Evolutionary conservation across 2,113 vertebrate species (phyloP).

Genomic region (Triplophysa rosa): DNA sequence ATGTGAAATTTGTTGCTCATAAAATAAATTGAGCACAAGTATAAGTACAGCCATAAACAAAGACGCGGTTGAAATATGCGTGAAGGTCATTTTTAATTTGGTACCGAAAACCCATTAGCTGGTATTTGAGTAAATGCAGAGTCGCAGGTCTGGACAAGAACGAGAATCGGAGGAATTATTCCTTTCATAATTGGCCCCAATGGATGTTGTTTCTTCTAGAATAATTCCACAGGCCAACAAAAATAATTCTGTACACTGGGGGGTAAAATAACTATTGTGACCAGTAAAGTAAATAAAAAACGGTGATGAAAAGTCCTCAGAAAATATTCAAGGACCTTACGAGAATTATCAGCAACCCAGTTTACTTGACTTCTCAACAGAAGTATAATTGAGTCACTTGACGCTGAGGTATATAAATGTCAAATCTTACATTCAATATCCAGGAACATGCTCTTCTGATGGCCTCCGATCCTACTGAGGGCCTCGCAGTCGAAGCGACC

Average conservation of each 20-base stretch:
- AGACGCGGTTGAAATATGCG: neutral
- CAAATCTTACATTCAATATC: constrained; percentile 88
- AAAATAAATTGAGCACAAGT: neutral
- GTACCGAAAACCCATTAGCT: no score
- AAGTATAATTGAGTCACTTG: no score
- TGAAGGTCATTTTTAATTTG: no score
- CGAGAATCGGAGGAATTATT: constrained; percentile 6
- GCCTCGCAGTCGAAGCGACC: constrained; percentile 96
- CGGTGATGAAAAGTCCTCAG: neutral
- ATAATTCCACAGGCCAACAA: neutral
- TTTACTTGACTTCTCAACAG: no score
- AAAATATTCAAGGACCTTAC: neutral
- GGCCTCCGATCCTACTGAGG: constrained; percentile 89
- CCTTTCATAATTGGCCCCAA: constrained; percentile 22
- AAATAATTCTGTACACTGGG: neutral
- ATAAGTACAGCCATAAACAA: neutral
- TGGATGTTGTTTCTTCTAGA: neutral
- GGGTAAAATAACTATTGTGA: neutral
- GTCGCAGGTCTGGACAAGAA: neutral
- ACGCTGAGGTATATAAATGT: no score
- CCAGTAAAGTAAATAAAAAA: neutral
- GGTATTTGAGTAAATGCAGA: constrained; percentile 7
- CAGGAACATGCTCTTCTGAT: constrained; percentile 97
- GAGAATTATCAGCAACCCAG: no score
- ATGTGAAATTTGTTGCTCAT: neutral